Evolutionary conservation across 2,113 vertebrate genomes (phyloP).

Genomic region (Monopterus albus): DNA sequence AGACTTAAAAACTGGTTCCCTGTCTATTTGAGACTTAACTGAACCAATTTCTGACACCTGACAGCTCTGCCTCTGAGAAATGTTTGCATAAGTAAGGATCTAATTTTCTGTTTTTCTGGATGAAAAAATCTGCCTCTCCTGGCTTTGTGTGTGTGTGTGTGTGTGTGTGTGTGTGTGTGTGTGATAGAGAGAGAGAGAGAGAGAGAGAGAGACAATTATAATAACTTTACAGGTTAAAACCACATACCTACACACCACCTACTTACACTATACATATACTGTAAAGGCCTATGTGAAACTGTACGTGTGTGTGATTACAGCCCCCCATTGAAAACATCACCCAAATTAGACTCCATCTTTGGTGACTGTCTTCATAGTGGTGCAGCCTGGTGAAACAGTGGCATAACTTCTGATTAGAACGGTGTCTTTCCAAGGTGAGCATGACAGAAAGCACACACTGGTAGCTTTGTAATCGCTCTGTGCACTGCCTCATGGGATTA

Average conservation of each 20-base stretch:
- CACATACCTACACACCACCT: too few species aligned
- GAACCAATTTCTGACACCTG: constrained; percentile 37
- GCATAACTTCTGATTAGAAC: constrained; percentile 63
- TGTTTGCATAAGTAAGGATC: constrained; percentile 38
- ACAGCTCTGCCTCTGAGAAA: constrained; percentile 42
- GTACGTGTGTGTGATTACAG: too few species aligned
- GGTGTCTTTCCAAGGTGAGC: constrained; percentile 52
- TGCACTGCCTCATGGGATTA: constrained; percentile 66
- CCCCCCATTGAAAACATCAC: constrained; percentile 33
- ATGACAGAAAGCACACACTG: constrained; percentile 48
- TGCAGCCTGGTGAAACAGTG: constrained; percentile 40
- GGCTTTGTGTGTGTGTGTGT: constrained; percentile 1
- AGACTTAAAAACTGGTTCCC: constrained; percentile 21
- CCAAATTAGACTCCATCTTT: constrained; percentile 50
- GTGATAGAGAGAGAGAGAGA: too few species aligned
- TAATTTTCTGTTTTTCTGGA: constrained; percentile 46
- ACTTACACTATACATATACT: too few species aligned
- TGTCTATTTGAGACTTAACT: constrained; percentile 39
- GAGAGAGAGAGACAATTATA: too few species aligned
- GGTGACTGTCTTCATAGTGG: constrained; percentile 46
- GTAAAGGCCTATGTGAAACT: too few species aligned
- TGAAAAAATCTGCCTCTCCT: constrained; percentile 30
- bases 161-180: too few species aligned
- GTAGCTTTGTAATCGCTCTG: constrained; percentile 61
- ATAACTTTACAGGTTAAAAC: too few species aligned